Evolutionary conservation across 2,888 invertebrate species (phyloP), one percentile per base, ranked within the genome.

Genomic region (Epicampocera succincta): DNA sequence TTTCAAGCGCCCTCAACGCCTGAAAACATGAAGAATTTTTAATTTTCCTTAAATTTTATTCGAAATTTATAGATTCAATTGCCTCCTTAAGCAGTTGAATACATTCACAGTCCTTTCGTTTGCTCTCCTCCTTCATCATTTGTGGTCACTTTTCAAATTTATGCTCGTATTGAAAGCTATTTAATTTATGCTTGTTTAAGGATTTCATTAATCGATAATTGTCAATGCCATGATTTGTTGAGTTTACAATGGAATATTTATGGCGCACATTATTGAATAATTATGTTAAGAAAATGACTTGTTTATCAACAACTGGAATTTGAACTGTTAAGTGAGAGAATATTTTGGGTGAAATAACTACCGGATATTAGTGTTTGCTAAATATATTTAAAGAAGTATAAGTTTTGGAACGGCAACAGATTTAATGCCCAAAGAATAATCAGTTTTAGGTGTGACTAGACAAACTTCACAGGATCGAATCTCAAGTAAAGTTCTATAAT

Each of bases 201-300:
- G 19, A 38, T 56, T 81, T 73, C 68, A 81, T 81, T 76, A 81
- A 81, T 81, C 81, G 77, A 69, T 81, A 68, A 73, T 63, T 81
- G 72, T 77, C 81, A 77, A 38, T 68, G 54, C 2, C 61, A 77
- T 73, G 81, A 81, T 81, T 81, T 81, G 81, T 77, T 76, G 44
- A 50, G 56, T 56, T 25, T n/a, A 25, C 56, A 15, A 25, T 19
- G 25, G 33, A 68, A 42, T 56, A 81, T 77, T 81, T 77, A 73
- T 81, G 68, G 63, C 25, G 44, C 61, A 44, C 2, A 54, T 42
- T 50, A 25, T 11, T 56, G 19, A 58, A 56, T 50, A 33, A 65
- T 40, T 58, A 12, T 13, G 44, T 65, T 44, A 65, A 58, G 44
- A 9, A 29, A 21, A 42, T 25, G 46, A 61, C 68, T 63, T 63